Conservation (phyloP, 2,113 vertebrate genomes). For the Cyprinodon variegatus region DNA sequence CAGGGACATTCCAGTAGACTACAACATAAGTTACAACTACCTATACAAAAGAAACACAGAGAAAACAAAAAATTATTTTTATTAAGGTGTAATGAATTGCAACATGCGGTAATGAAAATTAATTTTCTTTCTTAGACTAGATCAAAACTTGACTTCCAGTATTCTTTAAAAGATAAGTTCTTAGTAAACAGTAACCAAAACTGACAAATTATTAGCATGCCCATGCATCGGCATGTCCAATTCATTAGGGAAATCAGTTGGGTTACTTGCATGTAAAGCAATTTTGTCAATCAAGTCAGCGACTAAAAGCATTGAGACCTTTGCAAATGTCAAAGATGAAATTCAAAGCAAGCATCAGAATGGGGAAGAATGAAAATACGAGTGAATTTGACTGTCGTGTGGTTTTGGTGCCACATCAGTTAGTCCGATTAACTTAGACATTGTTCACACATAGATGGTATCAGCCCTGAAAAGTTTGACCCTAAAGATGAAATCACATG, state of each 20-base stretch:
- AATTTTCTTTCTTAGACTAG: background rate
- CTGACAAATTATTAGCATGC: conserved; percentile 9
- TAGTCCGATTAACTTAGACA: background rate
- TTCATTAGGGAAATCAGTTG: background rate
- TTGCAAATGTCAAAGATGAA: background rate
- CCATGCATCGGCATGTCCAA: conserved; percentile 45
- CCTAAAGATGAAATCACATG: no score
- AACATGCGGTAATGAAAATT: background rate
- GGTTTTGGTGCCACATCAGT: background rate
- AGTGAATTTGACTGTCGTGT: background rate
- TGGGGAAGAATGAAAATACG: background rate
- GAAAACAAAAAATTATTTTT: background rate
- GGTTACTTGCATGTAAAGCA: background rate
- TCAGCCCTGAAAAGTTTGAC: no score
- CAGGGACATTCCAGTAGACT: conserved; percentile 30
- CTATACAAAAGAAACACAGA: conserved; percentile 7
- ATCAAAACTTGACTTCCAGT: background rate
- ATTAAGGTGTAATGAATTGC: background rate
- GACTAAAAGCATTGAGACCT: background rate
- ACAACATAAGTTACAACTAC: conserved; percentile 25
- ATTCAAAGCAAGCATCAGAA: background rate
- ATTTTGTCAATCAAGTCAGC: background rate
- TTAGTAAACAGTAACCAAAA: conserved; percentile 14
- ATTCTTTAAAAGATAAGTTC: background rate
- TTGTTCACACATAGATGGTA: background rate